Conservation (phyloP, 2,113 vertebrate species). For the Pristiophorus japonicus region DNA sequence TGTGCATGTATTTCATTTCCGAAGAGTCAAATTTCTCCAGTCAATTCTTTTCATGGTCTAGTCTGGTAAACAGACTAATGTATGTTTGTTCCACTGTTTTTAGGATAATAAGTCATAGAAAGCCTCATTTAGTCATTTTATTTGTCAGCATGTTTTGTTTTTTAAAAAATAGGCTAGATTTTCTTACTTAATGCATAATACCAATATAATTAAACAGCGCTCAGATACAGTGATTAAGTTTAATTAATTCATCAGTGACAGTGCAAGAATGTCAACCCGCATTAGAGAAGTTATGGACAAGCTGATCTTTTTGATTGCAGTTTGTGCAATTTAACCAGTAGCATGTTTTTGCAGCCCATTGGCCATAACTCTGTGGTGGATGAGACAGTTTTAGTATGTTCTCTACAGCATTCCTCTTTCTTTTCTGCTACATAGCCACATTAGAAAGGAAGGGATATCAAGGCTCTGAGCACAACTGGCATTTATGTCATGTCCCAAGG, state of each 20-base stretch:
- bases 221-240: background rate
- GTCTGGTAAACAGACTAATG: background rate
- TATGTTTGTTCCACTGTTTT: background rate
- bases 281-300: no score
- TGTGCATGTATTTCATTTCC: background rate
- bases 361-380: background rate
- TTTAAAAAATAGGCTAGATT: background rate
- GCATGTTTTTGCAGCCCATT: background rate
- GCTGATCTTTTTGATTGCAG: background rate
- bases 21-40: background rate
- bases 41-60: background rate
- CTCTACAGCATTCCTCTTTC: background rate
- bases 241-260: background rate
- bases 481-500: background rate
- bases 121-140: background rate
- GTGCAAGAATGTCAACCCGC: no score
- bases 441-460: background rate
- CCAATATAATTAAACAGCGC: background rate
- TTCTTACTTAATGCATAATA: background rate
- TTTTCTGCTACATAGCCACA: background rate
- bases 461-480: background rate
- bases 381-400: no score
- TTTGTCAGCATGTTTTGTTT: background rate
- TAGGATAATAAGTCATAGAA: background rate
- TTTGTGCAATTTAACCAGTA: background rate